Evolutionary conservation across 2,888 invertebrate species (phyloP), one percentile per base, ranked within the genome.

Genomic region (Fabriciana adippe): DNA sequence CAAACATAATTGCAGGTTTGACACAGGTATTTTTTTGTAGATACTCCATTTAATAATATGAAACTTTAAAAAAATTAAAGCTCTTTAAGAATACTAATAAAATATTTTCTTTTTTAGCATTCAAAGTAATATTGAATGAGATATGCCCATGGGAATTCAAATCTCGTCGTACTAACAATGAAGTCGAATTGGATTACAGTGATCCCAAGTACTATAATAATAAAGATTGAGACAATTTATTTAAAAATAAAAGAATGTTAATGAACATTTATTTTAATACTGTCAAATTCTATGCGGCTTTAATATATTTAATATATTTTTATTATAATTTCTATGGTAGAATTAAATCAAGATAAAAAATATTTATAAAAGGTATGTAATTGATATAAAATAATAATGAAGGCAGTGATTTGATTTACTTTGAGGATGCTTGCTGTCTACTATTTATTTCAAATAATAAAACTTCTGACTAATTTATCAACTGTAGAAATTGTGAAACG

Each of bases 81-180:
- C 6, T 35, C 2, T 41, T 41, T 8, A 41, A 11, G 35, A 2
- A 11, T 8, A 41, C 35, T 41, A 41, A 41, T 8, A 8, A 8
- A 41, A 41, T 8, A 26, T 26, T 41, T 41, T 41, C 2, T 11
- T 41, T 41, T 80, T 56, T 76, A 82, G 81, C 64, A 15, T 81
- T 81, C 63, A 74, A 75, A 41, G 68, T 74, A 6, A 81, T 81
- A 57, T 66, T 80, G 31, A 64, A 73, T 6, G 79, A 79, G 18
- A 73, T 81, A n/a, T 82, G 82, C 48, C 81, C 81, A 4, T 82
- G 82, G 81, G 78, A 81, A 65, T 81, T 76, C 64, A 73, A 78
- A 62, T 78, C 76, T 0, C 71, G 79, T 50, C 71, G 79, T 50
- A 48, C 35, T 18, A 72, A 67, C 55, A 68, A 59, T 26, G 71